A percentile compares a stretch with the other conserved stretches of the same genome.
Conservation (phyloP, 2,113 vertebrate genomes). For the Eidolon helvum region DNA sequence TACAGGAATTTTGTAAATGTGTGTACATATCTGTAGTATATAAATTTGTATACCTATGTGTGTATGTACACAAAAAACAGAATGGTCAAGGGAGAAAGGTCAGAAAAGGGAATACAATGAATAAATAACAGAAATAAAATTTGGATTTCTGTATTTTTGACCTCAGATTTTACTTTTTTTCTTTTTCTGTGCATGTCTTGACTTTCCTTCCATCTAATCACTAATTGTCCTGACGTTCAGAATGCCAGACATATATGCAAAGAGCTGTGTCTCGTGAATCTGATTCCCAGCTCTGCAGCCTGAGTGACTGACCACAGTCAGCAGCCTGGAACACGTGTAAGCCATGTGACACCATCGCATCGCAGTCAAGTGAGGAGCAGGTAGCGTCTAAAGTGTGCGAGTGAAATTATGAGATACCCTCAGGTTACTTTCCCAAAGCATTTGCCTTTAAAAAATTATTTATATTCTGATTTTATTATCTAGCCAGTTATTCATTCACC, state of each 20-base stretch:
- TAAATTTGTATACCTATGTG: not conserved
- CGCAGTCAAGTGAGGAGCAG: not conserved
- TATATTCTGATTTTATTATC: constrained; percentile 7
- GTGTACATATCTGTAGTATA: not conserved
- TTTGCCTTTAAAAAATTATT: not conserved
- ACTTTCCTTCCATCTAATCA: not conserved
- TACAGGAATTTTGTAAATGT: not conserved
- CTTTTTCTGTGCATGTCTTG: not conserved
- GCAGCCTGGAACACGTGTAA: not conserved
- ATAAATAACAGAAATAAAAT: not conserved
- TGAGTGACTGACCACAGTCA: not conserved
- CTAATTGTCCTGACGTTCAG: not conserved
- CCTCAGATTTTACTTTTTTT: not conserved
- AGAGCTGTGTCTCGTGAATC: not conserved
- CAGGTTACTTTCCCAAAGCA: constrained; percentile 7
- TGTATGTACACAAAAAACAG: not conserved
- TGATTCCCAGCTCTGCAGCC: not conserved
- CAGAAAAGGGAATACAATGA: not conserved
- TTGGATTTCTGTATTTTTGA: not conserved
- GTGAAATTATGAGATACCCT: not conserved
- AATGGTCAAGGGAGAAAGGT: not conserved
- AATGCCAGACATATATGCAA: not conserved
- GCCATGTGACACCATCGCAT: not conserved
- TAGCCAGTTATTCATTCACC: constrained; percentile 17
- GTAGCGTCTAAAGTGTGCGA: not conserved